Base-by-base conservation (phyloP, 35 echinoderm and acorn worm species). In the Patiria miniata region DNA sequence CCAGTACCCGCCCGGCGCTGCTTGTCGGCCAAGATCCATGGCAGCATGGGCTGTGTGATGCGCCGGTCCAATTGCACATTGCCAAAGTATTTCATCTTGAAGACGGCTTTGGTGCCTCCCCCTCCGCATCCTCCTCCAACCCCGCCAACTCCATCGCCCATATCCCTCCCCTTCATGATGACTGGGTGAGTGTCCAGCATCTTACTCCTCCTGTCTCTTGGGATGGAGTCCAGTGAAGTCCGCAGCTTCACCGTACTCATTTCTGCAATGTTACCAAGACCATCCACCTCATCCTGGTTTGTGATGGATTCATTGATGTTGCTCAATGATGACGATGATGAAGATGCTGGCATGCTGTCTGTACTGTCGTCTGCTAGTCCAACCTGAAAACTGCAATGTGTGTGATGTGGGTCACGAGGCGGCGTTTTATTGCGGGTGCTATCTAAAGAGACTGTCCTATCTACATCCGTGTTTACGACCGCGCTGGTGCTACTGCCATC, bases 31-130 rank as follows among this genome's bases (percentile, higher is more conserved):
- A 92, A 79, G 26, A 95, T 81, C 93, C 93, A 95, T 54, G 93
- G 93, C 33, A 92, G 40, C 93, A 95, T 95, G 29, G 90, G 83
- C 79, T 92, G 93, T 78, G 93, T 95, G 68, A 92, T 83, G 52
- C 90, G 90, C 28, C 83, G 86, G 76, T 95, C 90, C 69, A 95
- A 40, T 80, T 81, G 81, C 33, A 88, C 34, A 47, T 83, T 84
- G 4, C 93, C 93, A 79, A 60, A 90, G 53, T 92, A 95, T 34
- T 73, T 73, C 65, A 73, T 73, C 65, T 73, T 73, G 34, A 73
- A 73, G 65, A 73, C 26, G 2, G 65, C 65, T 30, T 73, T 73
- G 65, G 23, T 73, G 42, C 42, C 42, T 47, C 42, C 42, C 4
- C 42, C 42, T 47, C 42, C 42, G 4, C 4, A 47, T 47, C 4